A percentile compares a stretch with the other conserved stretches of the same genome.
phyloP scores from a whole-genome alignment of 1,140 invertebrate species.

The Drosophila tsacasi region DNA sequence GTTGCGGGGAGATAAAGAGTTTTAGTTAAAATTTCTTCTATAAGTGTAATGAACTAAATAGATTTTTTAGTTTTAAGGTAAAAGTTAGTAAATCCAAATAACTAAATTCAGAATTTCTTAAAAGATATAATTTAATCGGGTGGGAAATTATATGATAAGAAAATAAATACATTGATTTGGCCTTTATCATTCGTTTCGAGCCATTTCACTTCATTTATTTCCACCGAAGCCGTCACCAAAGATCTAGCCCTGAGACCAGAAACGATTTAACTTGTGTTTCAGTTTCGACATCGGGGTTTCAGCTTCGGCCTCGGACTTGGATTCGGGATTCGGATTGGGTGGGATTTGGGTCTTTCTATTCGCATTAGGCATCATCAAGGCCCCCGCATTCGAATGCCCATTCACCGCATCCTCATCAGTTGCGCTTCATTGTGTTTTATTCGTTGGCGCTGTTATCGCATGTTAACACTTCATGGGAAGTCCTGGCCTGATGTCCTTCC shows the following conservation, averaged over 20 bases:
- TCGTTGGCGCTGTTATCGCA: conserved; percentile 72
- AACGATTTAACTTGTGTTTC: conserved; percentile 32
- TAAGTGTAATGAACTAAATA: not conserved
- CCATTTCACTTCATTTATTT: conserved; percentile 76
- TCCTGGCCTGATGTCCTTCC: conserved; percentile 49
- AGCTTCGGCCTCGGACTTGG: conserved; percentile 7
- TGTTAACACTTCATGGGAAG: conserved; percentile 81
- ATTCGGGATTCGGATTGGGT: conserved; percentile 5
- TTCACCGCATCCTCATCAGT: conserved; percentile 65
- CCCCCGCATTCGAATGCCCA: conserved; percentile 36
- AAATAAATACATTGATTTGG: conserved; percentile 63
- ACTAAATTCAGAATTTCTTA: not conserved
- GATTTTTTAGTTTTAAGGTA: not conserved
- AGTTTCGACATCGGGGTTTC: conserved; percentile 16
- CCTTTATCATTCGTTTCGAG: conserved; percentile 70
- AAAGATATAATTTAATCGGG: not conserved
- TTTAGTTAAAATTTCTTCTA: conserved; percentile 3
- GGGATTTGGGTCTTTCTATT: conserved; percentile 48
- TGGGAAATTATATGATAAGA: conserved; percentile 18
- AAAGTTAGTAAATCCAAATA: not conserved
- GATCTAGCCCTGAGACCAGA: conserved; percentile 8
- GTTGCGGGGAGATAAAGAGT: conserved; percentile 15
- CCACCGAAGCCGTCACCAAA: conserved; percentile 1
- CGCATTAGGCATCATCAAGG: conserved; percentile 54
- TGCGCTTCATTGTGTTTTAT: conserved; percentile 81